Base-by-base conservation (phyloP, 2,888 invertebrate genomes). In the Meghimatium bilineatum region DNA sequence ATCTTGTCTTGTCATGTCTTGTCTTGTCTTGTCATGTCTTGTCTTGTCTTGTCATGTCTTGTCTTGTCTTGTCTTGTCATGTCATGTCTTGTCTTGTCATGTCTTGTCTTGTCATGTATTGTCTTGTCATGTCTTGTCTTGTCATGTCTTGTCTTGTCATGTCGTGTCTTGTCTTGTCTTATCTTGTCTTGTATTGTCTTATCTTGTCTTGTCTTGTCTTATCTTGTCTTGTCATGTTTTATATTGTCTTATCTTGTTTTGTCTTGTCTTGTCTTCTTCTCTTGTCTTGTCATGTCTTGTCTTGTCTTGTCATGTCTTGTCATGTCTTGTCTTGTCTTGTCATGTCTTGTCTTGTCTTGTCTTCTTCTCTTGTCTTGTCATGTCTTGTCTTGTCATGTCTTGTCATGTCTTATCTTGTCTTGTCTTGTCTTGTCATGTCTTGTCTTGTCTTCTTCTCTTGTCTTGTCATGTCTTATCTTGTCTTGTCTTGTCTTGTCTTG, bases 71-170 rank as follows among this genome's bases (percentile, higher is more conserved):
- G 32, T 66, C 66, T 66, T 66, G 66, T 66, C 66, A 26, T 26
- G 36, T 36, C 38, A 23, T 71, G 71, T 71, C 38, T 76, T 83
- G 63, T 76, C 85, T 82, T 83, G 83, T 52, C 76, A 44, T 79
- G 82, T 76, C 78, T 82, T 83, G 82, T 36, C 80, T 49, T 82
- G 83, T 63, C 80, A 69, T 85, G 72, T 44, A 82, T 79, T 82
- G 82, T 74, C 82, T 52, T 82, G 76, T 74, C 82, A 26, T 82
- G 76, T 74, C 75, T 79, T 85, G 82, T 69, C 85, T 79, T 85
- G 82, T 71, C 80, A 69, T 85, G 66, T 66, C 3, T 14, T 66
- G 32, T 66, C 14, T 66, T 66, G 32, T 32, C 66, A 14, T 66
- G 32, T 32, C 66, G 32, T 66, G 32, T 66, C 66, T 32, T 66